Evolutionary conservation across 2,797 vertebrate species (phyloP), one percentile per base, ranked within the genome.

Genomic region (Danio tinwini): DNA sequence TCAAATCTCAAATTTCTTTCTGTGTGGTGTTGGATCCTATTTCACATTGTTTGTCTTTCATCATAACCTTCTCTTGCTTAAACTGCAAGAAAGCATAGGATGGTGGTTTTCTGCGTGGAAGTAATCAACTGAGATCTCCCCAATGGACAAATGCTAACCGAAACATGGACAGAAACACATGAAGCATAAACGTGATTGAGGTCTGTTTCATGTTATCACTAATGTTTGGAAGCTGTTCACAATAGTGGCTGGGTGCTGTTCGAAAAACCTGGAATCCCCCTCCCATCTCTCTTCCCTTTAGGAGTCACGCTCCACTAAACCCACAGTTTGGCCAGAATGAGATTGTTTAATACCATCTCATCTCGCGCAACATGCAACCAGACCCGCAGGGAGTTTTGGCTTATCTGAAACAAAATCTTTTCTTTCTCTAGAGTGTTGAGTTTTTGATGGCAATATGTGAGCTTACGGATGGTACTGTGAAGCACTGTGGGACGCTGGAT

Each of bases 221-320:
- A 42, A 61, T 44, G 55, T 83, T 86, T 65, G 81, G 59, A 47
- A 82, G 71, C 56, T 61, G 73, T 76, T 64, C 47, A 29, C 29
- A 29, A 29, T 29, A 29, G 29, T 3, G 29, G 29, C 29, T 29
- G 29, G 29, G 29, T 29, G 29, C 29, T 29, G 29, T 29, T 29
- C 37, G 39, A 40, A 69, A 79, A 70, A 55, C 62, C 79, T 64
- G 67, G 76, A 86, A 79, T 63, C 29, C 68, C 49, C 47, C 12
- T 14, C 13, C 14, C 44, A 29, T 29, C 29, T 29, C 29, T 3
- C 59, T 63, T 16, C 29, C 29, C 19, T 45, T 39, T 58, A 40
- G 11, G 21, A 77, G 53, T 77, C 42, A 40, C 0, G 19, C 53
- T 59, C 40, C 13, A 59, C 50, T 59, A 49, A 67, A 77, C 42